phyloP scores from a whole-genome alignment of 2,797 vertebrate species.

The Podarcis lilfordi region DNA sequence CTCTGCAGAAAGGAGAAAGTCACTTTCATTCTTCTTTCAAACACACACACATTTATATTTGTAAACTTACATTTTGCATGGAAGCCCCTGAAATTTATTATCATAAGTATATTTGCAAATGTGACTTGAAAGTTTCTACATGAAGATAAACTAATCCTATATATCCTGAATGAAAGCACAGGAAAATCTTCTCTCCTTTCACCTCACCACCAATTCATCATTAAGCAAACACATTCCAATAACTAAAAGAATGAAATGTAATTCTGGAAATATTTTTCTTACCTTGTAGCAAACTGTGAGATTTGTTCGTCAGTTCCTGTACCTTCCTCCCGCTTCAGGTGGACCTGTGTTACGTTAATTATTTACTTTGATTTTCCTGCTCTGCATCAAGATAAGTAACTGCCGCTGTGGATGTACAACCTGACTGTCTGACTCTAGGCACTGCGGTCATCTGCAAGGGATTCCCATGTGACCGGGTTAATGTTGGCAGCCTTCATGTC shows the following conservation, averaged over 20 bases:
- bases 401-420: too few relatives aligned
- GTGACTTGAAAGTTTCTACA: background rate
- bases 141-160: background rate
- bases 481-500: too few relatives aligned
- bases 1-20: background rate
- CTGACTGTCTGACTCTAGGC: too few relatives aligned
- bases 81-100: background rate
- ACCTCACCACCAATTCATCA: background rate
- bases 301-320: background rate
- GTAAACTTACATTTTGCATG: too few relatives aligned
- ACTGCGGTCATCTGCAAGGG: too few relatives aligned
- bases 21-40: background rate
- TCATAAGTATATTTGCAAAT: background rate
- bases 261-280: background rate
- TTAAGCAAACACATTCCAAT: background rate
- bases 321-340: background rate
- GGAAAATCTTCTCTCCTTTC: background rate
- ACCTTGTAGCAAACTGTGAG: background rate
- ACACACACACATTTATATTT: too few relatives aligned
- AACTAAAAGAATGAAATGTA: background rate
- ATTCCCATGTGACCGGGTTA: too few relatives aligned
- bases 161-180: background rate
- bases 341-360: background rate
- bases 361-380: background rate
- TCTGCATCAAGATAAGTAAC: background rate